phyloP scores from a whole-genome alignment of 2,797 vertebrate species.

The Sebastes cheni region DNA sequence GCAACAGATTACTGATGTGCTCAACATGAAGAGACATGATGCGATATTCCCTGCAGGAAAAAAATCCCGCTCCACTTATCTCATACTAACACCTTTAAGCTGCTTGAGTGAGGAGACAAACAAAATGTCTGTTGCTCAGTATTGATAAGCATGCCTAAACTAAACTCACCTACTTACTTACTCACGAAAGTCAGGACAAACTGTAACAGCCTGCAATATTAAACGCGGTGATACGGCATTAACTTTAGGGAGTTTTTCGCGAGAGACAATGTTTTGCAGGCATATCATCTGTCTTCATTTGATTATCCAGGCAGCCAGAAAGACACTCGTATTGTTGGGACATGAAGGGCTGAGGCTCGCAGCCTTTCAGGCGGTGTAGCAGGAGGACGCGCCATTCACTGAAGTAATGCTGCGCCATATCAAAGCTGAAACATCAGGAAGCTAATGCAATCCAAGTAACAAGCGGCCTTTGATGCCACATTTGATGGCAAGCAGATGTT shows the following conservation, averaged over 20 bases:
- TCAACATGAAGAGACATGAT: conserved; percentile 38
- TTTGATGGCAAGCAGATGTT: conserved; percentile 70
- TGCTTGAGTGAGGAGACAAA: conserved; percentile 56
- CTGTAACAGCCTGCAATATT: conserved; percentile 35
- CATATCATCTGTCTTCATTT: conserved; percentile 64
- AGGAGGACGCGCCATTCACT: conserved; percentile 43
- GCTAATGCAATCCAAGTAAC: conserved; percentile 66
- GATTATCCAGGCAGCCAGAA: conserved; percentile 63
- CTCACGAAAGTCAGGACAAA: conserved; percentile 29
- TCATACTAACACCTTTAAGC: conserved; percentile 68
- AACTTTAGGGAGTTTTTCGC: conserved; percentile 40
- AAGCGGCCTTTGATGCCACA: conserved; percentile 63
- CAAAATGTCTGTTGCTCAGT: conserved; percentile 49
- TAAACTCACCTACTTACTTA: conserved; percentile 25
- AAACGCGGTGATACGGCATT: conserved; percentile 18
- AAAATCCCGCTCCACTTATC: conserved; percentile 63
- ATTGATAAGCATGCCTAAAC: conserved; percentile 53
- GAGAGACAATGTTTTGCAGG: conserved; percentile 24
- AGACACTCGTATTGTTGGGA: conserved; percentile 39
- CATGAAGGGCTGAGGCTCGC: conserved; percentile 31
- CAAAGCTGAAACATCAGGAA: conserved; percentile 62
- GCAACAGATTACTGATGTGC: conserved; percentile 44
- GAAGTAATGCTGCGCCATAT: conserved; percentile 49
- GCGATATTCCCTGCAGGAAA: conserved; percentile 40
- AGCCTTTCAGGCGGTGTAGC: conserved; percentile 35